Evolutionary conservation across 2,797 vertebrate genomes (phyloP), one percentile per base, ranked within the genome.

Genomic region (Protonibea diacanthus): DNA sequence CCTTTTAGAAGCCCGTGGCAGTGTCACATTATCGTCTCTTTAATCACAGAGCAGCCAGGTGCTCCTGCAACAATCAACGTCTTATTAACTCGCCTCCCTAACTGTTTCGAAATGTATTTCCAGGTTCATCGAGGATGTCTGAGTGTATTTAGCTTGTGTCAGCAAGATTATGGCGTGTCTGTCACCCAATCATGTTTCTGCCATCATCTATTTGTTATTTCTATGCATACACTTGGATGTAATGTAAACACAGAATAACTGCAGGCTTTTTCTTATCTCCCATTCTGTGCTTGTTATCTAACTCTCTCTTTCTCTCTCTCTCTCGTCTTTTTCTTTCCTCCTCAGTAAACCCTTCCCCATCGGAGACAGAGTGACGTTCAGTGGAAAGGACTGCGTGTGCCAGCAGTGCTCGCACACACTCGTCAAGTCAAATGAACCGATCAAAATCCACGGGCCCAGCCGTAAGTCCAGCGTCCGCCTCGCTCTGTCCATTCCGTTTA

Each of bases 301-400:
- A 84, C 83, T 61, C 65, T 48, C 42, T 67, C 83, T n/a, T 12
- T 62, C 65, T 52, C 44, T 64, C 83, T 27, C 7, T 58, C 12
- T 84, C 47, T 67, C 82, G 10, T 86, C 6, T 59, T 0, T 40
- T 14, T 49, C 27, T 27, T 79, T 59, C 57, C 80, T 80, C 90
- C 72, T 0, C 91, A 99, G 98, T 94, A 99, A 99, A 89, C 96
- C 97, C 0, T 99, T 99, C 92, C 98, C 98, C 53, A 99, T 99
- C 0, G 98, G 98, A 91, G 98, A 99, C 95, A 96, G 97, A 93
- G 98, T 99, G 70, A 99, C 98, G 0, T 99, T 99, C 95, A 98
- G 97, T 2, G 98, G 98, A 64, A 99, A 99, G 92, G 97, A 98
- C 86, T 99, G 98, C 0, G 96, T 99, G 71, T 99, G 98, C 93